Base-by-base conservation (phyloP, 2,888 invertebrate genomes). In the Phrixothrix hirtus region DNA sequence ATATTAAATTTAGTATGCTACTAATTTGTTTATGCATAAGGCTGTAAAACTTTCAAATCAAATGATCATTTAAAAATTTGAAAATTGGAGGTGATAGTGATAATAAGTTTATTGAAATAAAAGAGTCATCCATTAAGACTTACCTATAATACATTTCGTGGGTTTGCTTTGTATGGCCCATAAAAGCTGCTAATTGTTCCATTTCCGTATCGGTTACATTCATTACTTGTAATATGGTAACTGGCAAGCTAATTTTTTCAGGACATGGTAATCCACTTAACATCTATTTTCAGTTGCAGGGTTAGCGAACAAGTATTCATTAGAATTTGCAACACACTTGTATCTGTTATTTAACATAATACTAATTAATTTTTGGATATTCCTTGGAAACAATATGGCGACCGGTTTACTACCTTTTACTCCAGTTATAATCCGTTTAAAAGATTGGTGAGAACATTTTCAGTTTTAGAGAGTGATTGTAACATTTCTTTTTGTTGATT, bases 251-350 rank as follows among this genome's bases (percentile, higher is more conserved):
- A 61, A 55, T 64, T 66, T 51, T 56, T 58, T 34, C n/a, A 64
- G n/a, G 7, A 49, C 41, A 41, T 59, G 53, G 17, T 65, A 60
- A 16, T 64, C 63, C 53, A 51, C 57, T 17, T 60, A 31, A 51
- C 58, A 60, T 49, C 51, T 34, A 38, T 55, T 55, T 10, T 36
- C 10, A 10, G 51, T 49, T 6, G 35, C 39, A 43, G 55, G 57
- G 36, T 61, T 59, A n/a, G 58, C 58, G 44, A 59, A 62, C 31
- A 61, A 30, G 54, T 63, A 63, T 27, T 59, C 49, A 38, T 62
- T 64, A 9, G 48, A 42, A 29, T 46, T 21, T 25, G 55, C 42
- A 14, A 55, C 51, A 17, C 51, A 59, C 34, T 51, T 9, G 21
- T 38, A n/a, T 55, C 61, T 47, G 17, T n/a, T n/a, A n/a, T n/a